These are phyloP conservation scores for Tineola bisselliella DNA, from an alignment of 2,888 invertebrate species.

Conservation along the genomic window DNA sequence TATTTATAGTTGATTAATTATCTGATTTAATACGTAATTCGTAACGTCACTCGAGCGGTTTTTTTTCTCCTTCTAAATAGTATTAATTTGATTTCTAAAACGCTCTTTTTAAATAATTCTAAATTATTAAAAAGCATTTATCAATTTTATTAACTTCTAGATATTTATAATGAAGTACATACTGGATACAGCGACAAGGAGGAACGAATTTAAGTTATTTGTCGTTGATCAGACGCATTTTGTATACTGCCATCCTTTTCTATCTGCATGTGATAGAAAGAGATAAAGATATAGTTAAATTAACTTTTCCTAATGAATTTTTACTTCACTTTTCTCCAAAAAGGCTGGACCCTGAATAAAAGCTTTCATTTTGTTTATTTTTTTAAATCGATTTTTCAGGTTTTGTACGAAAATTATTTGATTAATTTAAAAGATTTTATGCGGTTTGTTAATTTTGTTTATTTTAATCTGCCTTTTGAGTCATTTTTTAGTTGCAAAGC, in stretches of 20 bases:
- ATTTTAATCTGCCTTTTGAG: too few relatives aligned
- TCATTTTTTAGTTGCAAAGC: too few relatives aligned
- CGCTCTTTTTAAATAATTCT: neutral
- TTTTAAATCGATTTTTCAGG: too few relatives aligned
- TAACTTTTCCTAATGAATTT: neutral
- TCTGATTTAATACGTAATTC: neutral
- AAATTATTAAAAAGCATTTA: conserved; percentile 3
- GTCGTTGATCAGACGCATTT: conserved; percentile 1
- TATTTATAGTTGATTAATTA: neutral
- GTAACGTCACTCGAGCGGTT: neutral
- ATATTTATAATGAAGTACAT: neutral
- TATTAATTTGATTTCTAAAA: neutral
- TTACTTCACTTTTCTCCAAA: neutral
- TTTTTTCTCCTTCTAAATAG: neutral
- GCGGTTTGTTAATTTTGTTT: too few relatives aligned
- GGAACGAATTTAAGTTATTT: neutral
- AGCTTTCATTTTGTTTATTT: too few relatives aligned
- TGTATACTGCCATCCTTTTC: neutral
- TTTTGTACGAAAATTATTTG: too few relatives aligned
- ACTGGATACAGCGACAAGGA: neutral
- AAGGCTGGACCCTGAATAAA: too few relatives aligned
- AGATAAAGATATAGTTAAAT: too few relatives aligned
- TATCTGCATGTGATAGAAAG: neutral
- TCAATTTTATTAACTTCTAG: too few relatives aligned
- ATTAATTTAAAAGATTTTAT: too few relatives aligned